Conservation (phyloP, 2,888 invertebrate species). For the Xestia sexstrigata region DNA sequence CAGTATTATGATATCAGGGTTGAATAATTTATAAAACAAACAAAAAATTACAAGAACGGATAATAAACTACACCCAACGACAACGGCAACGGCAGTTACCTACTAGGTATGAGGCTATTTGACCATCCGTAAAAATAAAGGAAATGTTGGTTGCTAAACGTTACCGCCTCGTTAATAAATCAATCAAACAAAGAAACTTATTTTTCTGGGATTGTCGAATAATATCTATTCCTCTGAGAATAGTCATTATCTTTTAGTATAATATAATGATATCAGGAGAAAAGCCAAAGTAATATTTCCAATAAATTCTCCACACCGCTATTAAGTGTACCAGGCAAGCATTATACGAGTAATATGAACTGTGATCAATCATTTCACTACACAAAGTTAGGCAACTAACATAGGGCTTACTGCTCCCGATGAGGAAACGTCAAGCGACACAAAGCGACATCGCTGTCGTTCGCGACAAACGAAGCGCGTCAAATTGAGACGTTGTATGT, state of each 20-base stretch:
- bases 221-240: slow-evolving; percentile 2
- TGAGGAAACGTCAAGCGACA: slow-evolving; percentile 44
- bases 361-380: slow-evolving; percentile 50
- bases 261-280: not conserved
- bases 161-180: not conserved
- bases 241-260: not conserved
- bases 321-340: slow-evolving; percentile 29
- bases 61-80: not conserved
- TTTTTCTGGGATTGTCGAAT: not conserved
- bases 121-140: slow-evolving; percentile 8
- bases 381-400: slow-evolving; percentile 25
- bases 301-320: not conserved
- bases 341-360: slow-evolving; percentile 20
- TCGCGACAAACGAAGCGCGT: slow-evolving; percentile 40
- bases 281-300: not conserved
- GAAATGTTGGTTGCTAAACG: not conserved
- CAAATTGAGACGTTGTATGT: slow-evolving; percentile 58
- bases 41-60: not conserved
- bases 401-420: slow-evolving; percentile 26
- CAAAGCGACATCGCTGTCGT: slow-evolving; percentile 43
- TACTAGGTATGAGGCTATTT: not conserved
- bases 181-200: slow-evolving; percentile 17
- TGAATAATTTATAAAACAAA: not conserved
- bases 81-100: not conserved
- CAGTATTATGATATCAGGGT: not conserved